phyloP scores from a whole-genome alignment of 2,888 invertebrate species.

The Lymantria dispar region DNA sequence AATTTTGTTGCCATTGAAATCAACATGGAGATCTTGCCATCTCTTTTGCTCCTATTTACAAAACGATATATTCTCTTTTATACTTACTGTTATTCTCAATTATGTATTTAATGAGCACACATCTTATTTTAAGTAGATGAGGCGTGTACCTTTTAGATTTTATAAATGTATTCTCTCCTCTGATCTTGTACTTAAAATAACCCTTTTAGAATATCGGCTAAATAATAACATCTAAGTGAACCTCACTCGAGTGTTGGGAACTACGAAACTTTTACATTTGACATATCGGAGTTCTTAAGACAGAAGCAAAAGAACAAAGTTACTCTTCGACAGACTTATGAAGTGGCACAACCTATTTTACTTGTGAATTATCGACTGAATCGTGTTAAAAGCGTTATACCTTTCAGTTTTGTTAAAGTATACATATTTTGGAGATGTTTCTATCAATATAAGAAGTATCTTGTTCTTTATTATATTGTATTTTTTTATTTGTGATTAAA shows the following conservation, averaged over 20 bases:
- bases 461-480: too few relatives aligned
- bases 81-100: too few relatives aligned
- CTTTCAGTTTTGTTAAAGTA: conserved; percentile 5
- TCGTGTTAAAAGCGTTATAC: conserved; percentile 13
- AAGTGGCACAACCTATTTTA: conserved; percentile 31
- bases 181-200: too few relatives aligned
- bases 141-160: too few relatives aligned
- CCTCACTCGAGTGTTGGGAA: conserved; percentile 15
- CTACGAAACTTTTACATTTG: conserved; percentile 28
- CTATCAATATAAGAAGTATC: not conserved
- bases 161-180: too few relatives aligned
- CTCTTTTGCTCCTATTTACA: too few relatives aligned
- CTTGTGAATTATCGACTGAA: conserved; percentile 21
- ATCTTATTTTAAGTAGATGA: too few relatives aligned
- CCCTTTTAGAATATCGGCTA: conserved; percentile 6
- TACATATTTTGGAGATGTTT: not conserved
- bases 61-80: too few relatives aligned
- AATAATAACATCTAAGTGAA: conserved; percentile 21
- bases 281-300: conserved; percentile 32
- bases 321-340: conserved; percentile 17
- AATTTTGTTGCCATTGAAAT: too few relatives aligned
- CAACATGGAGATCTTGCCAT: too few relatives aligned
- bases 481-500: too few relatives aligned
- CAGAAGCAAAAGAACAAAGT: conserved; percentile 25
- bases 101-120: too few relatives aligned